phyloP scores from a whole-genome alignment of 2,888 invertebrate genomes.

The Lamproptera curius region DNA sequence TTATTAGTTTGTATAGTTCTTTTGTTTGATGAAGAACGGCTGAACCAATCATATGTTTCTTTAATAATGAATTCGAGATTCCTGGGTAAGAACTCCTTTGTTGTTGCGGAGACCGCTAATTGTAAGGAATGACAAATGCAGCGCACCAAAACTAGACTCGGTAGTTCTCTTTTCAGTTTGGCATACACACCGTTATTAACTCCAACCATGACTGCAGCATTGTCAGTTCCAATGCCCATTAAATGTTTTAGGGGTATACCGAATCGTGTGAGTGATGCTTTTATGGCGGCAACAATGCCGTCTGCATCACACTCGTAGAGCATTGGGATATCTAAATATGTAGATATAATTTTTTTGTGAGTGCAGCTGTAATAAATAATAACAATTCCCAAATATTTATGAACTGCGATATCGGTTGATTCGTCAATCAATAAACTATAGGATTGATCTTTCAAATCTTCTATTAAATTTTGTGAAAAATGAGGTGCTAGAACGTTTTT shows the following conservation, averaged over 20 bases:
- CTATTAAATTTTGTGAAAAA: conserved; percentile 16
- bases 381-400: conserved; percentile 20
- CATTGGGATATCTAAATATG: conserved; percentile 22
- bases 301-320: conserved; percentile 25
- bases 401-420: conserved; percentile 24
- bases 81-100: conserved; percentile 32
- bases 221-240: conserved; percentile 37
- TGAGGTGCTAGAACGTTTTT: conserved; percentile 25
- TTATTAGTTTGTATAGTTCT: background rate
- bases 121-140: conserved; percentile 35
- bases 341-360: conserved; percentile 20
- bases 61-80: conserved; percentile 30
- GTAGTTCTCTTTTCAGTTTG: conserved; percentile 30
- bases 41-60: background rate
- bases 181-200: conserved; percentile 32
- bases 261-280: conserved; percentile 22
- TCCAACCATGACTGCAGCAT: conserved; percentile 41
- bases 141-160: conserved; percentile 30
- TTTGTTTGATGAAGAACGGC: background rate
- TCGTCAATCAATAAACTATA: conserved; percentile 26
- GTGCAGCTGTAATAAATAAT: conserved; percentile 25
- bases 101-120: conserved; percentile 34
- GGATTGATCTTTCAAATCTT: conserved; percentile 21
- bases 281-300: conserved; percentile 24
- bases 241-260: conserved; percentile 28